Percentiles rank a stretch among this genome's conserved stretches.
phyloP scores from a whole-genome alignment of 2,113 vertebrate genomes.

The Dasyornis broadbenti region DNA sequence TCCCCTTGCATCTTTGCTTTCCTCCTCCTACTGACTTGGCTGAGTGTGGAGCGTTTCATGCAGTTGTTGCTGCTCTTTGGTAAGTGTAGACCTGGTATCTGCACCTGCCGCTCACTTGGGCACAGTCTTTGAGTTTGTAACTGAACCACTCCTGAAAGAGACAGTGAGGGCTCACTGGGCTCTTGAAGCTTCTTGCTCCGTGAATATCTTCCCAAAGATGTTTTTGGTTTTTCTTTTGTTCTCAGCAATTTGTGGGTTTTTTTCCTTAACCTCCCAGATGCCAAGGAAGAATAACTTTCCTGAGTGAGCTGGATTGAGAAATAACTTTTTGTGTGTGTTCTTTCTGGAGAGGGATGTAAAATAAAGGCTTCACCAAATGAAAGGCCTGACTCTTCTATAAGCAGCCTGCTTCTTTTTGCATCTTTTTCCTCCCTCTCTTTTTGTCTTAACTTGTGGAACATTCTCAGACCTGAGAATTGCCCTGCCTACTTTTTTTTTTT shows the following conservation, averaged over 20 bases:
- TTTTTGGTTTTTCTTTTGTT: background rate
- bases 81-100: conserved; percentile 63
- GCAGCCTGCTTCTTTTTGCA: background rate
- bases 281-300: conserved; percentile 41
- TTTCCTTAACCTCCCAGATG: background rate
- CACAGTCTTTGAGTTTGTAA: conserved; percentile 63
- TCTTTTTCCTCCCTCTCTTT: background rate
- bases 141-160: conserved; percentile 54
- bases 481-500: background rate
- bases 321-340: background rate
- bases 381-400: conserved; percentile 31
- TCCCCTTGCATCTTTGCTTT: conserved; percentile 50
- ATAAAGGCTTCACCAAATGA: conserved; percentile 50
- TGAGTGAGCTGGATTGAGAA: conserved; percentile 55
- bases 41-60: conserved; percentile 2
- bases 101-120: conserved; percentile 64
- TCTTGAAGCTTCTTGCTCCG: conserved; percentile 68
- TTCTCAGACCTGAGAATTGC: conserved; percentile 1
- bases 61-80: conserved; percentile 32
- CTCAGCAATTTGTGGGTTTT: background rate
- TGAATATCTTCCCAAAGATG: conserved; percentile 78
- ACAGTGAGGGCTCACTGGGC: conserved; percentile 29
- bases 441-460: background rate
- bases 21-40: background rate
- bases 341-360: conserved; percentile 39